A percentile compares a stretch with the other conserved stretches of the same genome.
Evolutionary conservation across 2,797 vertebrate species (phyloP).

Genomic region (Mallotus villosus): DNA sequence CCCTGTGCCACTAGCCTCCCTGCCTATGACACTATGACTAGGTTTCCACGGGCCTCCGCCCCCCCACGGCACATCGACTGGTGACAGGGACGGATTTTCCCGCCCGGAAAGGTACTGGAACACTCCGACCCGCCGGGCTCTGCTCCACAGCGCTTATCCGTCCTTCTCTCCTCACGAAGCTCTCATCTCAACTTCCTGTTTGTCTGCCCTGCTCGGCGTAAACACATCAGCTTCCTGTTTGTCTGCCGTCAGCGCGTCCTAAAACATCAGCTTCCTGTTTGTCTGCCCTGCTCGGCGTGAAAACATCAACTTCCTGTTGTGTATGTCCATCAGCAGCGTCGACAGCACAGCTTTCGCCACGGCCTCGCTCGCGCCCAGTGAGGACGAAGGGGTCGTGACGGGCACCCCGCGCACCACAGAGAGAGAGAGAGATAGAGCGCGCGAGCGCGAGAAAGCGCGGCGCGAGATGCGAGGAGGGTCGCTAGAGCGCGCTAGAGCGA

Average conservation of each 20-base stretch:
- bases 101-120: slow-evolving; percentile 73
- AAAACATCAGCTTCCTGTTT: background rate
- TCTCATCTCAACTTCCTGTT: slow-evolving; percentile 12
- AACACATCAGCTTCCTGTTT: background rate
- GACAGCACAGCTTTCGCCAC: no score
- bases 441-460: no score
- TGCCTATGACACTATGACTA: slow-evolving; percentile 78
- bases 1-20: slow-evolving; percentile 65
- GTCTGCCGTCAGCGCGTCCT: background rate
- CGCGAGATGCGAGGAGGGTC: no score
- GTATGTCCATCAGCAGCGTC: no score
- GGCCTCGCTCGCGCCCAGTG: no score
- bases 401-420: no score
- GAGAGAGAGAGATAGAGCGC: no score
- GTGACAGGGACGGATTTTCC: slow-evolving; percentile 67
- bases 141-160: background rate
- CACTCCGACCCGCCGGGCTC: slow-evolving; percentile 11
- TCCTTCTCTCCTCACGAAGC: slow-evolving; percentile 33
- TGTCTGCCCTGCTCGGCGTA: slow-evolving; percentile 1
- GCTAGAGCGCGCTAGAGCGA: no score
- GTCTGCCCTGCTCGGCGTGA: background rate
- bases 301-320: background rate
- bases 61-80: slow-evolving; percentile 78
- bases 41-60: slow-evolving; percentile 78
- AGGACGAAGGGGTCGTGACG: no score